Evolutionary conservation across 2,888 invertebrate genomes (phyloP), one percentile per base, ranked within the genome.

Genomic region (Amiota communis): DNA sequence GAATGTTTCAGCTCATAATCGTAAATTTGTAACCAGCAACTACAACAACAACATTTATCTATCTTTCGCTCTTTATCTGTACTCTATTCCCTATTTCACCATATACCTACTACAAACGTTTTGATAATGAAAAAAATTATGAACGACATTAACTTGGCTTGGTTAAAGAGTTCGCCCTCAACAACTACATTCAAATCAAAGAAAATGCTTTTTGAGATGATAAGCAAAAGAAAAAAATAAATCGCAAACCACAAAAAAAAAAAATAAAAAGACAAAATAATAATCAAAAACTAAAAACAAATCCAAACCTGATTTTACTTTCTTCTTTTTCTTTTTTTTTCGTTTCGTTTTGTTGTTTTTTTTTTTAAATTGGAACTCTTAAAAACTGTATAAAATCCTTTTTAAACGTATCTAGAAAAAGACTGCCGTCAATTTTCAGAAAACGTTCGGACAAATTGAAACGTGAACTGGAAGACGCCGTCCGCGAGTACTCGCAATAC

Each of bases 391-490:
- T 82, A 83, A 84, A 59, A 59, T 83, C 81, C 79, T 81, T 85
- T 84, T 86, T 83, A 83, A 84, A 88, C 36, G 36, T 86, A 88
- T 88, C 86, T 88, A 89, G 88, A 89, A 89, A 88, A 89, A 89
- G 90, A 89, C 88, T 90, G 89, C 89, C 89, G 88, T 89, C 89
- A 87, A 85, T 89, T 89, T 90, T 89, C 92, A 97, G 97, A 90
- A 95, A 95, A 91, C 93, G 95, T 87, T 95, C 95, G 89, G 96
- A 95, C 79, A 95, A 95, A 90, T 92, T 98, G 88, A 94, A 96
- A 86, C 95, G 95, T 88, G 97, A 98, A 85, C 90, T 98, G 67
- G 97, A 97, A 90, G 98, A 98, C 87, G 98, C 98, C 20, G 96
- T 96, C 0, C 91, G 92, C 78, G 94, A 94, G 87, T 81, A 79